These are phyloP conservation scores for Fragum sueziense DNA, from an alignment of 2,888 invertebrate species.

Conservation along the genomic window DNA sequence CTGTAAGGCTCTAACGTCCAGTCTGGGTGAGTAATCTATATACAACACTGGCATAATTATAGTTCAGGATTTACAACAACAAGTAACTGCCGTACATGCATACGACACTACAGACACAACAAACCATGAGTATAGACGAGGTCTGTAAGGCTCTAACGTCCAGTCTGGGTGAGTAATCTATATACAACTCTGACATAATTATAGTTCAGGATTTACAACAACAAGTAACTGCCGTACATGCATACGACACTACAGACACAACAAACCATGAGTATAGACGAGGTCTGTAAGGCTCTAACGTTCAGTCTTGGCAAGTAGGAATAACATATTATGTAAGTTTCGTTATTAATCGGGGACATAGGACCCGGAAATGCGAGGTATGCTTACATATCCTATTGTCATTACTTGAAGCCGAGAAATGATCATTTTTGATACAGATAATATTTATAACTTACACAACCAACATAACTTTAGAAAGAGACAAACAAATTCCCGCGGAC, in stretches of 20 bases:
- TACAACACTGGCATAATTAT: conserved; percentile 14
- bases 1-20: conserved; percentile 37
- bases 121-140: conserved; percentile 49
- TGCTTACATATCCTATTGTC: no score
- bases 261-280: conserved; percentile 46
- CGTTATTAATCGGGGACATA: no score
- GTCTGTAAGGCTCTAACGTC: conserved; percentile 40
- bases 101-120: conserved; percentile 41
- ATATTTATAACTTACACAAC: no score
- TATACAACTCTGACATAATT: not conserved
- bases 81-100: conserved; percentile 48
- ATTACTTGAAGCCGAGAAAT: no score
- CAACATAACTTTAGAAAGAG: no score
- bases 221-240: conserved; percentile 45
- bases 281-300: conserved; percentile 38
- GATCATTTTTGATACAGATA: no score
- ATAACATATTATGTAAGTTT: no score
- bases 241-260: conserved; percentile 44
- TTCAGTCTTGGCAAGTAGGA: conserved; percentile 8
- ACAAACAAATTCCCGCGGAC: no score
- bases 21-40: conserved; percentile 11
- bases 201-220: conserved; percentile 38
- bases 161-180: conserved; percentile 13
- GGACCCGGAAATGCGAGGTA: no score
- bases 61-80: conserved; percentile 39